Evolutionary conservation across 2,797 vertebrate genomes (phyloP).

Genomic region (Trematomus bernacchii): DNA sequence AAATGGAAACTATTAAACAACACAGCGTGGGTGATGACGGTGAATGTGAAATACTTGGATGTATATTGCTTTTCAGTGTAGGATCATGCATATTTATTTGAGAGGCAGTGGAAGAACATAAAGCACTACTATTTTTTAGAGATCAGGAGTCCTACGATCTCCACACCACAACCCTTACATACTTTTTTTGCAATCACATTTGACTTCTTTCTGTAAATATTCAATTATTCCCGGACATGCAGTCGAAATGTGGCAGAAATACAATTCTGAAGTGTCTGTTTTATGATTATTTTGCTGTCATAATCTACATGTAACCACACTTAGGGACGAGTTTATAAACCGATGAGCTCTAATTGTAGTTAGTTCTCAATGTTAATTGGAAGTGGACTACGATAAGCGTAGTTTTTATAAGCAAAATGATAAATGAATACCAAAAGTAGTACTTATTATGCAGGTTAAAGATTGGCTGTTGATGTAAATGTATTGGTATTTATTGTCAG

Average conservation of each 20-base stretch:
- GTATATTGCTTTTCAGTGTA: neutral
- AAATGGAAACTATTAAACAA: slow-evolving; percentile 10
- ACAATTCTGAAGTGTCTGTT: too few species aligned
- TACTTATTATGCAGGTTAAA: neutral
- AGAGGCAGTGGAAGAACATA: neutral
- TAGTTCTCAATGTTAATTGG: neutral
- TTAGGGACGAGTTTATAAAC: neutral
- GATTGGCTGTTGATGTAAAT: neutral
- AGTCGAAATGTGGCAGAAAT: neutral
- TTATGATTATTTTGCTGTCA: too few species aligned
- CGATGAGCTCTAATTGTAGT: neutral
- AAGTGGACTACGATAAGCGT: too few species aligned
- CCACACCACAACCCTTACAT: neutral
- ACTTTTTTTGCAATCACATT: neutral
- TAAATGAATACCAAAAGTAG: neutral
- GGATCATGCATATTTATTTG: neutral
- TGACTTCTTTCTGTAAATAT: neutral
- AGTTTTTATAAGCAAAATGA: neutral
- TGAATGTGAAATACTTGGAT: neutral
- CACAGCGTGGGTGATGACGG: slow-evolving; percentile 13
- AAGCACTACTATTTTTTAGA: too few species aligned
- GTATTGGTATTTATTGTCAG: neutral
- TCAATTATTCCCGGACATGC: neutral
- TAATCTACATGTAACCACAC: neutral
- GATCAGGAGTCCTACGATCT: too few species aligned